Evolutionary conservation across 1,140 invertebrate genomes (phyloP), one percentile per base, ranked within the genome.

Genomic region (Drosophila parvula): DNA sequence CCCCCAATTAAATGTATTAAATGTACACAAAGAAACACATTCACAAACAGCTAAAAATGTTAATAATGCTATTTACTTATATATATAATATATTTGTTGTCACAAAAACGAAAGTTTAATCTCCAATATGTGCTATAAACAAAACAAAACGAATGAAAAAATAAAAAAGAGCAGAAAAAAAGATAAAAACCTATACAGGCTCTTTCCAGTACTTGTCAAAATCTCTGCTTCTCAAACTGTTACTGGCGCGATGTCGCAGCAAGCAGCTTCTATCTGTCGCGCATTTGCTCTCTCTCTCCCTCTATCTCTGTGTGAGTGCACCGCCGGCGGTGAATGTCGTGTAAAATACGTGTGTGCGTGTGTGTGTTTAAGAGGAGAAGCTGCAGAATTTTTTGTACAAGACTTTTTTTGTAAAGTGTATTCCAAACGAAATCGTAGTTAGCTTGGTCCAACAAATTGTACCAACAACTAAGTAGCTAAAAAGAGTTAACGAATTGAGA

Each of bases 71-170:
- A 85, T 85, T 83, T 64, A 79, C 78, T 64, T 74, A 74, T 55
- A 55, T 38, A 38, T 55, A 55, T 58, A 64, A 2, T 2, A 78
- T 82, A 65, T 77, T 74, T 84, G 81, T 80, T 84, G 78, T 76
- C 83, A 74, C 81, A 57, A 61, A 51, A 74, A 51, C 55, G 44
- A 77, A 61, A 77, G 74, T 61, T 45, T 58, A 69, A 78, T 85
- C 81, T 84, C 81, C 81, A 84, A 55, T 78, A 86, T 86, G 82
- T 86, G 82, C 82, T 86, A 75, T 78, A 77, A 60, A 75, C 41
- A 27, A 74, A 56, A 43, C 41, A 41, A 59, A 45, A 69, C 14
- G 14, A 47, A 44, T 11, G 40, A 59, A 57, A 22, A 28, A 28
- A n/a, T 47, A 45, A 59, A 50, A 43, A 47, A 27, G 1, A 22